phyloP scores from a whole-genome alignment of 2,113 vertebrate species.

The Sciurus niger region DNA sequence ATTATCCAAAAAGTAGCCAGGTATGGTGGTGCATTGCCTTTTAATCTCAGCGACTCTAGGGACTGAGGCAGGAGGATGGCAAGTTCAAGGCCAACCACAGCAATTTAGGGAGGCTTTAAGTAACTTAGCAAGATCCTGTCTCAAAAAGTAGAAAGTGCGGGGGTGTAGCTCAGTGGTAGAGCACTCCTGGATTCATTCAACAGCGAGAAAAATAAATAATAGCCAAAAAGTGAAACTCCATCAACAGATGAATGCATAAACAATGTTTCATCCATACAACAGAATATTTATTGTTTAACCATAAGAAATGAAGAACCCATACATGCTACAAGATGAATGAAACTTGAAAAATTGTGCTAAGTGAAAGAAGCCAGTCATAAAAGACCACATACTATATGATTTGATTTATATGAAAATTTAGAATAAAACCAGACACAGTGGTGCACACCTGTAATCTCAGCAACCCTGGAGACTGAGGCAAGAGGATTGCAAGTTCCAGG shows the following conservation, averaged over 20 bases:
- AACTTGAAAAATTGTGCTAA: constrained; percentile 10
- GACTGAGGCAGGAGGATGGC: too few species aligned
- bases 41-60: too few species aligned
- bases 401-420: constrained; percentile 16
- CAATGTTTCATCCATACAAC: not conserved
- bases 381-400: not conserved
- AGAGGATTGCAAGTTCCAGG: not conserved
- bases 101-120: too few species aligned
- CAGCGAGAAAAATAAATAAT: not conserved
- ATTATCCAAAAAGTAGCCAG: not conserved
- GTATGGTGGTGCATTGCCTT: too few species aligned
- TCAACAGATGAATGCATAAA: not conserved
- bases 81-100: too few species aligned
- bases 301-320: constrained; percentile 38
- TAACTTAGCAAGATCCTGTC: too few species aligned
- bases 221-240: not conserved
- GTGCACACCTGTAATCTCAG: too few species aligned
- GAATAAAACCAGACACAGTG: not conserved
- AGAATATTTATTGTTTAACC: not conserved
- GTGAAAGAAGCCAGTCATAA: constrained; percentile 25
- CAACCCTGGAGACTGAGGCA: not conserved
- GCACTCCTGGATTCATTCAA: too few species aligned
- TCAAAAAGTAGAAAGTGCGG: too few species aligned
- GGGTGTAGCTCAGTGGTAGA: too few species aligned
- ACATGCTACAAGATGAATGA: not conserved